phyloP scores from a whole-genome alignment of 2,888 invertebrate genomes.

The Archips xylosteana region DNA sequence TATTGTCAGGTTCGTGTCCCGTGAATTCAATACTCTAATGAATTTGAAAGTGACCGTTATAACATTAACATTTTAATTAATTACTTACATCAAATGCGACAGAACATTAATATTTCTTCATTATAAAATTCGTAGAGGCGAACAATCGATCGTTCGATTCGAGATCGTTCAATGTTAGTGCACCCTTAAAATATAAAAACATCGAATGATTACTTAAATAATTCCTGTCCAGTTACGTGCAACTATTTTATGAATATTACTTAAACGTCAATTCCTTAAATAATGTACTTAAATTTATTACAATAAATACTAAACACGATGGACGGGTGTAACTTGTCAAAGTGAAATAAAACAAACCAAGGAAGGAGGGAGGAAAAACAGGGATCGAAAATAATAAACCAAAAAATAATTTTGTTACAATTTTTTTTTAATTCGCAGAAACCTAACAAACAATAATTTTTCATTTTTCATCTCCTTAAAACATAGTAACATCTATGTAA shows the following conservation, averaged over 20 bases:
- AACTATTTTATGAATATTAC: constrained; percentile 72
- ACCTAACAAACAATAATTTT: constrained; percentile 86
- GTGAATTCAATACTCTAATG: constrained; percentile 59
- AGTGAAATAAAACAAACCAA: constrained; percentile 59
- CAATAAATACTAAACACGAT: constrained; percentile 82
- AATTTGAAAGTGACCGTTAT: constrained; percentile 69
- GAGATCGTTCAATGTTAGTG: constrained; percentile 64
- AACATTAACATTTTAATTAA: constrained; percentile 51
- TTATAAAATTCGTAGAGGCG: constrained; percentile 77
- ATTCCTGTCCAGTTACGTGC: constrained; percentile 76
- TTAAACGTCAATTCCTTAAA: constrained; percentile 75
- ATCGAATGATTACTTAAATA: constrained; percentile 73
- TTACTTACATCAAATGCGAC: constrained; percentile 73
- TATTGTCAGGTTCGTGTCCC: constrained; percentile 31
- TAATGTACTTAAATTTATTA: constrained; percentile 76
- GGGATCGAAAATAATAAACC: constrained; percentile 70
- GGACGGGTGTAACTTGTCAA: constrained; percentile 85
- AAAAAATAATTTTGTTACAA: constrained; percentile 81
- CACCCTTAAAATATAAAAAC: constrained; percentile 77
- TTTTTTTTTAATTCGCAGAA: constrained; percentile 84
- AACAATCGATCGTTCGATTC: constrained; percentile 54
- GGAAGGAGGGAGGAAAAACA: constrained; percentile 54
- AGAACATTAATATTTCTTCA: constrained; percentile 63
- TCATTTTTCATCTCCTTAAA: constrained; percentile 82
- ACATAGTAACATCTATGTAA: constrained; percentile 87